Percentiles rank a stretch among this genome's conserved stretches.
Conservation (phyloP, 2,797 vertebrate species). For the Thamnophis elegans region DNA sequence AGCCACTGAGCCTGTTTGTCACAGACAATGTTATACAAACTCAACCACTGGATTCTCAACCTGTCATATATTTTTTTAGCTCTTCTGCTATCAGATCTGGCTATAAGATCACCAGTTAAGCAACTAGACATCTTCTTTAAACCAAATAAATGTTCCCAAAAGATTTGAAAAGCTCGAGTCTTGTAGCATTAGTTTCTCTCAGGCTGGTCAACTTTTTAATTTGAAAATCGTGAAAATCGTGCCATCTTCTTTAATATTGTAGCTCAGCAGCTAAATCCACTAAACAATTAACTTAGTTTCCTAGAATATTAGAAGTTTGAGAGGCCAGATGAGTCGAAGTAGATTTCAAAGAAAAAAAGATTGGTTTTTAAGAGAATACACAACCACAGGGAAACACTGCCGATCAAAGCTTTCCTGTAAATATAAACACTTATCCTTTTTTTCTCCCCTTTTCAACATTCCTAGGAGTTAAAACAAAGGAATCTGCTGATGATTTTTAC, state of each 20-base stretch:
- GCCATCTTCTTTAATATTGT: neutral
- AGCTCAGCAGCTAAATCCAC: neutral
- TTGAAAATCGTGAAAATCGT: neutral
- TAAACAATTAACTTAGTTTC: neutral
- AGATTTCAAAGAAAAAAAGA: neutral
- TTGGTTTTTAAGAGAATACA: neutral
- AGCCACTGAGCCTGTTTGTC: neutral
- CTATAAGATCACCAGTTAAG: neutral
- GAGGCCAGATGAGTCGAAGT: neutral
- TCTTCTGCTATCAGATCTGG: neutral
- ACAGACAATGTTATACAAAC: neutral
- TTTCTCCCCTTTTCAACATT: neutral
- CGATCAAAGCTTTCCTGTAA: neutral
- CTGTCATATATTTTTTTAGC: neutral
- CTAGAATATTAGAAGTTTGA: neutral
- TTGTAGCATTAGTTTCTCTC: neutral
- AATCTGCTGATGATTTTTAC: neutral
- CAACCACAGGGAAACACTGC: neutral
- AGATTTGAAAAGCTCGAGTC: neutral
- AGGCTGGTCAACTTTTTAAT: neutral
- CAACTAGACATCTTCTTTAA: neutral
- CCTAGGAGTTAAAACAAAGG: neutral
- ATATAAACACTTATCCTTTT: neutral
- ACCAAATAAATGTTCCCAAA: neutral
- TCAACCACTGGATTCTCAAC: neutral